Base-by-base conservation (phyloP, 2,113 vertebrate species). In the Lethenteron reissneri region DNA sequence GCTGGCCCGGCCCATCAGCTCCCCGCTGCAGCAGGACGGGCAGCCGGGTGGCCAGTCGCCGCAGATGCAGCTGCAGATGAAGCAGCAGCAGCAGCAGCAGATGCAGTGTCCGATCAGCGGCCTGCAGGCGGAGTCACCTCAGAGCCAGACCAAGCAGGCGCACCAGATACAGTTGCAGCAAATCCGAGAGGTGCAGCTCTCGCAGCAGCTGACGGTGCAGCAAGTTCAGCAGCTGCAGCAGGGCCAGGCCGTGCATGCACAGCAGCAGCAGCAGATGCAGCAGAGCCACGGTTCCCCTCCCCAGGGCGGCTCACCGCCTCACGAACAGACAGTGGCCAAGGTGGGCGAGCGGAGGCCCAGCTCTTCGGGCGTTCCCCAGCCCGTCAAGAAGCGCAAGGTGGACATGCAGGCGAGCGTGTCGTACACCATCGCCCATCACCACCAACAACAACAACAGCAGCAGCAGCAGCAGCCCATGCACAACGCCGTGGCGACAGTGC, bases 361-460 rank as follows among this genome's bases (percentile, higher is more conserved):
- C 73, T 83, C 84, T 1, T 83, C 88, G 10, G 86, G 85, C 7
- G 92, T 99, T 70, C 90, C 96, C 72, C 95, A 97, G 77, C 95
- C 95, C 0, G 92, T 90, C 76, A 99, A 99, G 83, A 99, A 99
- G 73, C 92, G 92, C 73, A 97, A 97, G 80, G 88, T 99, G 79
- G 95, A 99, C 78, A 87, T 95, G 78, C 95, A 92, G 73, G 84
- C 95, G 71, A 84, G 91, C 69, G 89, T 99, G 72, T 99, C 95
- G 0, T 99, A 99, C 56, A 85, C 92, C 71, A 87, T 95, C 77
- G 88, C 90, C 41, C 41, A 41, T 41, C 41, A 41, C 41, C 41
- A 41, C 41, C 41, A 41, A 41, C 41, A 21, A 21, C 21, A 25
- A 25, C 21, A 25, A 25, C 25, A 25, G 25, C 25, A 41, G 41